Conservation (phyloP, 2,888 invertebrate genomes). For the Mactromeris polynyma region DNA sequence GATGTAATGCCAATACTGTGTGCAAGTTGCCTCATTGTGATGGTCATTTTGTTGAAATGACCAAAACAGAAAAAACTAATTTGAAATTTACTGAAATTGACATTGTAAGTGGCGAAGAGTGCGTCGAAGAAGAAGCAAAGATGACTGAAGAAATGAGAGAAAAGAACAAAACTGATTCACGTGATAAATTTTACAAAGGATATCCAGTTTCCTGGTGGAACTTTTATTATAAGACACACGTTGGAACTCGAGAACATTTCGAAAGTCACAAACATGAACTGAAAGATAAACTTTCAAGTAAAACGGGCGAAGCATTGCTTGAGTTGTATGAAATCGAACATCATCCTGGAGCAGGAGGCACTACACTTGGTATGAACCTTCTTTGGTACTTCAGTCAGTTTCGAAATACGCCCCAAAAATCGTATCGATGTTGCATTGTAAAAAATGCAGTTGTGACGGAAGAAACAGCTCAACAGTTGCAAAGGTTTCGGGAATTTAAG, state of each 20-base stretch:
- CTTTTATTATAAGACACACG: slow-evolving; percentile 47
- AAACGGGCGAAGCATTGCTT: slow-evolving; percentile 32
- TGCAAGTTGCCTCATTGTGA: slow-evolving; percentile 43
- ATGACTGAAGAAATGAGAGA: slow-evolving; percentile 28
- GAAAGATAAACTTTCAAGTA: slow-evolving; percentile 15
- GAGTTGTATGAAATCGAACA: slow-evolving; percentile 46
- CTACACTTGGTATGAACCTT: slow-evolving; percentile 48
- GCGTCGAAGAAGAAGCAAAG: slow-evolving; percentile 34
- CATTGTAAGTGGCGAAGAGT: slow-evolving; percentile 67
- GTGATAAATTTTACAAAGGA: slow-evolving; percentile 47
- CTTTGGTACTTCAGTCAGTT: slow-evolving; percentile 57
- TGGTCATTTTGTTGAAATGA: slow-evolving; percentile 42
- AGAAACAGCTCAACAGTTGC: slow-evolving; percentile 42
- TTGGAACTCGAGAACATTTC: slow-evolving; percentile 44
- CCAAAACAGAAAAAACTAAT: slow-evolving; percentile 26
- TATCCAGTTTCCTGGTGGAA: slow-evolving; percentile 50
- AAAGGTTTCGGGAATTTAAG: slow-evolving; percentile 42
- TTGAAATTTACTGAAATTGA: slow-evolving; percentile 70
- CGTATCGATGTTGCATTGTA: slow-evolving; percentile 53
- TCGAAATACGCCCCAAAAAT: slow-evolving; percentile 14
- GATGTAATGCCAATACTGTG: slow-evolving; percentile 33
- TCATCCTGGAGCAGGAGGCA: slow-evolving; percentile 59
- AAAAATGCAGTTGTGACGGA: slow-evolving; percentile 35
- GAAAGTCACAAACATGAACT: slow-evolving; percentile 15
- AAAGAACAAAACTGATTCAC: slow-evolving; percentile 17